Base-by-base conservation (phyloP, 2,113 vertebrate species). In the Uropsilus gracilis region DNA sequence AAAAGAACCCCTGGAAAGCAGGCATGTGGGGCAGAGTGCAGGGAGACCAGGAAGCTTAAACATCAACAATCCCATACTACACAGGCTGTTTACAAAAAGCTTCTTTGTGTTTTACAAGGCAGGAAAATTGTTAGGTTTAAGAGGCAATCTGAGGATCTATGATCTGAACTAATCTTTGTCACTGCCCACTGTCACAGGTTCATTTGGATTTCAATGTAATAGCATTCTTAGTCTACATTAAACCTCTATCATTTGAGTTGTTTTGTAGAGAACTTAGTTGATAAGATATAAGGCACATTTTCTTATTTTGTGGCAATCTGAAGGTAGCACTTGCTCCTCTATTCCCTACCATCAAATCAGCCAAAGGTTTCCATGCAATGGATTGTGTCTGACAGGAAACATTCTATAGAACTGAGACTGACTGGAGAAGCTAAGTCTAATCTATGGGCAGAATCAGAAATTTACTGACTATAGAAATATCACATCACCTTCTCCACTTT, bases 251-350 rank as follows among this genome's bases (percentile, higher is more conserved):
- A 20, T 13, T 48, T 81, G 17, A 61, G 32, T 6, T 87, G 55
- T 53, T 96, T 83, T 80, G 50, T 0, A 76, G 37, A 18, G 53
- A 82, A 82, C 55, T 68, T 73, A 42, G 8, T 30, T 66, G 39
- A 80, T 14, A n/a, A 28, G 0, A 59, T 13, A 24, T 32, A 55
- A 89, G 55, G 57, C 8, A 39, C 14, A 72, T 46, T 30, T 48
- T 34, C 78, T 83, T 89, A 75, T 73, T 85, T 90, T 85, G 30
- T 59, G 44, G 48, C 90, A 92, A 69, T 13, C 13, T 16, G 32
- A 34, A 2, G 46, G 16, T 12, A 39, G 20, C 9, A 34, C 8
- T 13, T 18, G 53, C 20, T n/a, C 26, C 13, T 9, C 37, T 2
- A 24, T 7, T 3, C 2, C 30, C 20, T 44, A n/a, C 18, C 12